These are phyloP conservation scores for Schizopygopsis malacanthus DNA, from an alignment of 2,797 vertebrate genomes.

Conservation along the genomic window DNA sequence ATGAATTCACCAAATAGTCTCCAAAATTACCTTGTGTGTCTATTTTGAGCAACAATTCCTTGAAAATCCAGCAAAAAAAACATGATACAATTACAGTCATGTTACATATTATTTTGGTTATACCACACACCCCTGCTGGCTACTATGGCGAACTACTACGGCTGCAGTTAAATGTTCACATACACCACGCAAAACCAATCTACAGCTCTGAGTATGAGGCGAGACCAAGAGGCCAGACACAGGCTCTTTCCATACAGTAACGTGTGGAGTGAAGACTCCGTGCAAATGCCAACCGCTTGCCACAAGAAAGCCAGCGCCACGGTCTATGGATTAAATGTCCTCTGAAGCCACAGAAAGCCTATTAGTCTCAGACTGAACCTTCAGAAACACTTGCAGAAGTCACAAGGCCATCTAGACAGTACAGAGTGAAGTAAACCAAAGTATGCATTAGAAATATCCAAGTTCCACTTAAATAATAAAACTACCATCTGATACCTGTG, in stretches of 20 bases:
- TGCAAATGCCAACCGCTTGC: constrained; percentile 62
- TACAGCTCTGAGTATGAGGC: constrained; percentile 22
- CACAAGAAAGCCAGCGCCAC: constrained; percentile 65
- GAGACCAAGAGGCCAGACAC: constrained; percentile 36
- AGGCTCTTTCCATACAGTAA: constrained; percentile 43
- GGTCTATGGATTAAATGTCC: constrained; percentile 50
- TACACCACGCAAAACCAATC: constrained; percentile 35
- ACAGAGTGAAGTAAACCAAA: constrained; percentile 50
- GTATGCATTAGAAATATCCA: constrained; percentile 34
- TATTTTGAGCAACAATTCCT: neutral
- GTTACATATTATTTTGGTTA: neutral
- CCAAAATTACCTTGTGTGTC: neutral
- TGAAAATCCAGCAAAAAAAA: neutral
- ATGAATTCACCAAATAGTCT: neutral
- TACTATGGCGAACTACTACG: neutral
- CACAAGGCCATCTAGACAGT: constrained; percentile 57
- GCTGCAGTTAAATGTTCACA: constrained; percentile 9
- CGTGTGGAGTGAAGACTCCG: constrained; percentile 54
- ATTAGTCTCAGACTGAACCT: constrained; percentile 57
- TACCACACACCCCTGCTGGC: neutral
- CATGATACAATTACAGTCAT: neutral
- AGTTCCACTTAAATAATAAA: constrained; percentile 13
- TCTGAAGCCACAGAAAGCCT: constrained; percentile 46
- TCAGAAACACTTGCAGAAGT: constrained; percentile 45
- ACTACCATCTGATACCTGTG: constrained; percentile 10